Base-by-base conservation (phyloP, 2,888 invertebrate species). In the Atrina japonica region DNA sequence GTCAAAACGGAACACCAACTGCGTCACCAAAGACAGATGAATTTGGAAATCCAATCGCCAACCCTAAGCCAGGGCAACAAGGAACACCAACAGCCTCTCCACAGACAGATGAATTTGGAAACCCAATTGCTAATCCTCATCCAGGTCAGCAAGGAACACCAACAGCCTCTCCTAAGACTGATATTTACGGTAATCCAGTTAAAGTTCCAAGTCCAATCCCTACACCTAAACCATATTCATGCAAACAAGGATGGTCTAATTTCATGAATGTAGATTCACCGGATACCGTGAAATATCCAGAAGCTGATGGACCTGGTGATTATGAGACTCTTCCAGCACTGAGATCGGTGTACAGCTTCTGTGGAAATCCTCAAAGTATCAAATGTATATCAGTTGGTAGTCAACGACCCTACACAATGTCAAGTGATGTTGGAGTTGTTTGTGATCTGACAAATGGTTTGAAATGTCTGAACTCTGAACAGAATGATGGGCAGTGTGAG, bases 401-500 rank as follows among this genome's bases (percentile, higher is more conserved):
- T 21, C 78, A 80, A n/a, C 65, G 70, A 9, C 81, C 83, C 2
- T 81, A 81, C 52, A 74, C 79, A 7, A 65, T 74, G n/a, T 77
- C 82, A 7, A 73, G 77, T 16, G 86, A 87, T 55, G 70, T 56
- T 0, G 75, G 64, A 11, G 76, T 75, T 5, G 53, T 55, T 1
- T 89, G 89, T 66, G 81, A 86, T 58, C 87, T 96, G 68, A 93
- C 94, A 79, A 92, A 92, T 14, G 96, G 96, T 0, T 91, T 96
- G 0, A 89, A 93, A 6, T 96, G 96, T 86, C 91, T 90, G 66
- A 91, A 87, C 59, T 73, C 73, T 21, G 73, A 83, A 11, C 86
- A 87, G 63, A 68, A 66, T 18, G 70, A 64, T 5, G 73, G 69
- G 25, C 41, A 63, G 18, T 88, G 88, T 70, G 80, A 77, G 14